A percentile compares a stretch with the other conserved stretches of the same genome.
phyloP scores from a whole-genome alignment of 2,797 vertebrate species.

The Podargus strigoides region DNA sequence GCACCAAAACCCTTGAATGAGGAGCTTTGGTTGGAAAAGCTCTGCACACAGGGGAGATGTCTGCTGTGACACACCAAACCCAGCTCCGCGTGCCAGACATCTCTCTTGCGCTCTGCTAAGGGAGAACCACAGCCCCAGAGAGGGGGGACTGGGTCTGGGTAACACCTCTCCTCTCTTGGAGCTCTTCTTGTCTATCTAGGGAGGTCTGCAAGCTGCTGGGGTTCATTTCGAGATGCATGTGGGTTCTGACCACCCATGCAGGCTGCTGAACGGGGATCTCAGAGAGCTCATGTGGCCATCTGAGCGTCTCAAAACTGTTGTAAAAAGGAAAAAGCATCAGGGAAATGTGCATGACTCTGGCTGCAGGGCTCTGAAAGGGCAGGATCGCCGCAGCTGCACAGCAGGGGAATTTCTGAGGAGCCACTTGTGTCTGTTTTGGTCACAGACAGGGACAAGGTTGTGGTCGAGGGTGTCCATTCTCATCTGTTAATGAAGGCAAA shows the following conservation, averaged over 20 bases:
- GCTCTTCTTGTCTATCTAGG: background rate
- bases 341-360: too few relatives aligned
- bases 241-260: too few relatives aligned
- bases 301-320: too few relatives aligned
- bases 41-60: too few relatives aligned
- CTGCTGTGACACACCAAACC: background rate
- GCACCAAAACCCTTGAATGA: background rate
- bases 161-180: background rate
- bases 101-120: background rate
- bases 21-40: background rate
- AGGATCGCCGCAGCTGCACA: too few relatives aligned
- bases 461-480: background rate
- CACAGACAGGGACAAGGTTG: background rate
- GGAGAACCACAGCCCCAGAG: background rate
- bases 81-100: accelerated
- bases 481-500: background rate
- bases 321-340: too few relatives aligned
- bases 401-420: too few relatives aligned
- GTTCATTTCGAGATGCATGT: background rate
- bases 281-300: too few relatives aligned
- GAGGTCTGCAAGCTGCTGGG: background rate
- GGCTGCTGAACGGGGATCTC: too few relatives aligned
- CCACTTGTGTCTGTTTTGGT: background rate
- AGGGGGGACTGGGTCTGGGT: background rate
- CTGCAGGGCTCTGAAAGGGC: too few relatives aligned